These are phyloP conservation scores for Chionodraco myersi DNA, from an alignment of 2,113 vertebrate genomes.

Conservation along the genomic window DNA sequence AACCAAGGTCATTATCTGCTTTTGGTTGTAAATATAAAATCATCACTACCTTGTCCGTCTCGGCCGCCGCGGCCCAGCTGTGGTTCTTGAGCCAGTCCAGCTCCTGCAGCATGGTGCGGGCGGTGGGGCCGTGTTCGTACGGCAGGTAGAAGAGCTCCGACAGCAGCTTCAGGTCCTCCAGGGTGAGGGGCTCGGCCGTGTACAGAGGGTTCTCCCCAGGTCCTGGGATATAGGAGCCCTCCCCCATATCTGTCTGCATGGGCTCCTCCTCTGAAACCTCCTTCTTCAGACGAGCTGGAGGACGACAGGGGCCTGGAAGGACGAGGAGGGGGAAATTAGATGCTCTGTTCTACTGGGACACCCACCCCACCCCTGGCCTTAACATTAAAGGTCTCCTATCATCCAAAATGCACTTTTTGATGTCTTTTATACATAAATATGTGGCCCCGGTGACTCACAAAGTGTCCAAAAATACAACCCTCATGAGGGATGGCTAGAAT, in stretches of 20 bases:
- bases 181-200: constrained; percentile 91
- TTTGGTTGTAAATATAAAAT: accelerated
- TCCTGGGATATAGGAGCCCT: constrained; percentile 86
- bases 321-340: background rate
- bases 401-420: too few species aligned
- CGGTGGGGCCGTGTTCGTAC: constrained; percentile 93
- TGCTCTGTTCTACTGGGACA: accelerated
- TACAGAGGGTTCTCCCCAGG: constrained; percentile 92
- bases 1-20: background rate
- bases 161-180: constrained; percentile 93
- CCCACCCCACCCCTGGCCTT: background rate
- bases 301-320: constrained; percentile 29
- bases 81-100: constrained; percentile 95
- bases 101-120: constrained; percentile 92
- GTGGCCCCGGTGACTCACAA: too few species aligned
- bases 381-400: too few species aligned
- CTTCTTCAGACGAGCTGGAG: constrained; percentile 54
- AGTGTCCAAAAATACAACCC: too few species aligned
- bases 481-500: too few species aligned
- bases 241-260: constrained; percentile 93
- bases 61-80: constrained; percentile 85
- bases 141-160: constrained; percentile 97
- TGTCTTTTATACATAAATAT: too few species aligned
- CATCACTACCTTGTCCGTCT: constrained; percentile 82
- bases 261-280: constrained; percentile 84